Base-by-base conservation (phyloP, 1,140 invertebrate species). In the Drosophila saltans region DNA sequence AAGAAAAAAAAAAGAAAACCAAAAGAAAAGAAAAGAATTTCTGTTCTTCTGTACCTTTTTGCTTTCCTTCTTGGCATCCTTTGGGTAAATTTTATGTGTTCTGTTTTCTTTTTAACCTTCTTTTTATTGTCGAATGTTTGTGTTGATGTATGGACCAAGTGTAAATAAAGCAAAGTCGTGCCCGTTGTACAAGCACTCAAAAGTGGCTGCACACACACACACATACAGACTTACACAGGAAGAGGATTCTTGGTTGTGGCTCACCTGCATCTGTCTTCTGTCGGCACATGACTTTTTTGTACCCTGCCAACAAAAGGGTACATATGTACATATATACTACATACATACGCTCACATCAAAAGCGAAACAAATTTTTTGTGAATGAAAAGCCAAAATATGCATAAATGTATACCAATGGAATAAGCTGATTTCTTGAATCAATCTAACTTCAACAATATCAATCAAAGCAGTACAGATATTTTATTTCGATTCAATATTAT, bases 141-240 rank as follows among this genome's bases (percentile, higher is more conserved):
- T 69, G 69, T 77, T 77, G 81, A 77, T 83, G 76, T 79, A 76
- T 72, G 78, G 58, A 61, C 66, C 73, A 80, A 84, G 73, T 84
- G 81, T 79, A 85, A 85, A 85, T 86, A 85, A 85, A 85, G 81
- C 68, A 75, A 69, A 70, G 58, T 75, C 75, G 69, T 69, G 74
- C 75, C 77, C 74, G 55, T 71, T 86, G 78, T 85, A 69, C 73
- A 78, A 76, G 64, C 74, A 64, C 75, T 78, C 65, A 82, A 78
- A 80, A 83, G 71, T 82, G 80, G 67, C 75, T 78, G 70, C 75
- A 79, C 75, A 76, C 75, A 64, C 39, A 56, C 66, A 60, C 36
- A 56, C 52, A 66, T 33, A 52, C 71, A 58, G 36, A 64, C 45
- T 28, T 40, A 61, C 62, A 57, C 24, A 52, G 45, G 45, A 52